These are phyloP conservation scores for Lithobates pipiens DNA, from an alignment of 2,797 vertebrate species.

Conservation along the genomic window DNA sequence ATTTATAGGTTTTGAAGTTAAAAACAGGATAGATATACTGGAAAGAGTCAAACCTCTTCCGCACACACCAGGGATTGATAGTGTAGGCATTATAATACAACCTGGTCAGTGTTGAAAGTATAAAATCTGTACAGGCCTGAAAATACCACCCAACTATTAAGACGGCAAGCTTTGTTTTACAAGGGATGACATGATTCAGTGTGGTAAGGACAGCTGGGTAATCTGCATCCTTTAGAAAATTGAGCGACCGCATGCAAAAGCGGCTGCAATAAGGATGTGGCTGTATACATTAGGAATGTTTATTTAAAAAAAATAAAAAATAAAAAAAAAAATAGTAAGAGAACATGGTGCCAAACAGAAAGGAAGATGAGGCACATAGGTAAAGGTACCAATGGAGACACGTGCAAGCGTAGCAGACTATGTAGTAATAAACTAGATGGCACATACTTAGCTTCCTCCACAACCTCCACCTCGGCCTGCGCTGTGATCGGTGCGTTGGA, in stretches of 20 bases:
- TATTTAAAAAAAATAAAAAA: too few relatives aligned
- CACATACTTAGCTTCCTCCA: slow-evolving; percentile 98
- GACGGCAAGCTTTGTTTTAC: neutral
- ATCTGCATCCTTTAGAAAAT: neutral
- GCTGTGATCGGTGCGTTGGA: slow-evolving; percentile 93
- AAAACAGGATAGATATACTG: neutral
- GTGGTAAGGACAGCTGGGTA: neutral
- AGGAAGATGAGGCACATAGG: neutral
- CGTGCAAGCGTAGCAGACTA: slow-evolving; percentile 16
- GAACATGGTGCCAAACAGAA: slow-evolving; percentile 14
- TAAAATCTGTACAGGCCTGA: slow-evolving; percentile 60
- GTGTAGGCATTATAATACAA: neutral
- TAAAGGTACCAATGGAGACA: slow-evolving; percentile 15
- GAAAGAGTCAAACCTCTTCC: neutral
- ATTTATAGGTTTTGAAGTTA: neutral
- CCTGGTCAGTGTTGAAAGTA: neutral
- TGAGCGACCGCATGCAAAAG: slow-evolving; percentile 41
- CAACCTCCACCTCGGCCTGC: slow-evolving; percentile 94
- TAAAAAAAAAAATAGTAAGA: neutral
- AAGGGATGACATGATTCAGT: neutral
- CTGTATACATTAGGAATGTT: neutral
- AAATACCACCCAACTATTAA: slow-evolving; percentile 7
- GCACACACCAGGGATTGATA: too few relatives aligned
- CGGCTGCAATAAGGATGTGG: neutral
- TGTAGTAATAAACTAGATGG: slow-evolving; percentile 55